These are phyloP conservation scores for Xenentodon cancila DNA, from an alignment of 2,797 vertebrate genomes.

Conservation along the genomic window DNA sequence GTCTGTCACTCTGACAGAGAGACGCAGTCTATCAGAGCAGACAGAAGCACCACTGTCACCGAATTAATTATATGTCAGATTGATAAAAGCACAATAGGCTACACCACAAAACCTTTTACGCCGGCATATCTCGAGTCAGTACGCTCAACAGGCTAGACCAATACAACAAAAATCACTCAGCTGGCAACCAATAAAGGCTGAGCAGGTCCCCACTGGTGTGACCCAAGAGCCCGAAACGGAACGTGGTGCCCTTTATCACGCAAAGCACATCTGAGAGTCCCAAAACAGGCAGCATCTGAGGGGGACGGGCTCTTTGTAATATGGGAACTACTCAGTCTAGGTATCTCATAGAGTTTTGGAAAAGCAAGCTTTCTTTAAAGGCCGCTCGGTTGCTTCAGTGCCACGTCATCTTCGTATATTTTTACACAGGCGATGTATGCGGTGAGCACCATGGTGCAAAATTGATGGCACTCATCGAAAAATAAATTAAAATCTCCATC, in stretches of 20 bases:
- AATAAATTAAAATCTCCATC: too few relatives aligned
- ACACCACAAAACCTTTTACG: constrained; percentile 1
- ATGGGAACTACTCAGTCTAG: constrained; percentile 50
- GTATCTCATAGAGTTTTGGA: constrained; percentile 57
- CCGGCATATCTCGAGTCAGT: constrained; percentile 1
- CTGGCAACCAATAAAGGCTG: constrained; percentile 46
- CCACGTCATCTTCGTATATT: constrained; percentile 48
- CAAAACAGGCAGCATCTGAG: constrained; percentile 36
- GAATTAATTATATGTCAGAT: constrained; percentile 23
- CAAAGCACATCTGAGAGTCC: constrained; percentile 46
- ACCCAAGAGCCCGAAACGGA: constrained; percentile 37
- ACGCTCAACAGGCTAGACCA: constrained; percentile 8
- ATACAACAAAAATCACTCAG: constrained; percentile 16
- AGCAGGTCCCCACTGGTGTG: constrained; percentile 43
- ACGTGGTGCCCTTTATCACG: constrained; percentile 38
- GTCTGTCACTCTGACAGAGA: constrained; percentile 37
- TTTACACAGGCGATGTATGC: constrained; percentile 54
- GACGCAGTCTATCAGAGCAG: constrained; percentile 25
- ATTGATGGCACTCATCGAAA: too few relatives aligned
- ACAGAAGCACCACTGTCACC: constrained; percentile 16
- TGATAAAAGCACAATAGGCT: constrained; percentile 15
- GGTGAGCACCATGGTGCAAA: constrained; percentile 15
- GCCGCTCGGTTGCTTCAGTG: constrained; percentile 50
- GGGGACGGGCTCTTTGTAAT: constrained; percentile 39
- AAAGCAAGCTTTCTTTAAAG: constrained; percentile 63